Percentiles rank a stretch among this genome's conserved stretches.
phyloP scores from a whole-genome alignment of 1,140 invertebrate genomes.

The Drosophila kurseongensis region DNA sequence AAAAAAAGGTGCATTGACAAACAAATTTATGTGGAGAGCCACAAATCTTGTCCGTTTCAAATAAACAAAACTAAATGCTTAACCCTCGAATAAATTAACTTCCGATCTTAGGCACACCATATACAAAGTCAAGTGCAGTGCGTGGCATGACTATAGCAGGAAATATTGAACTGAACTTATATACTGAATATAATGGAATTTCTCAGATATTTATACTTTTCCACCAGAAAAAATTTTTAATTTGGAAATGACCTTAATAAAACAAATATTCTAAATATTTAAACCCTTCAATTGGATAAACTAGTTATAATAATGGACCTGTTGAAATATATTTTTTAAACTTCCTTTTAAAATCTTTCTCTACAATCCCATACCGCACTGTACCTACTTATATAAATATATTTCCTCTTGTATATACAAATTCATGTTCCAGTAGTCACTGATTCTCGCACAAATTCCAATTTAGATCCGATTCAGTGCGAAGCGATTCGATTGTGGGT shows the following conservation, averaged over 20 bases:
- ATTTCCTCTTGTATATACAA: constrained; percentile 51
- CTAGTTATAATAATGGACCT: too few species aligned
- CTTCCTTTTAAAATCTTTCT: neutral
- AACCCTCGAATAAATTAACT: constrained; percentile 73
- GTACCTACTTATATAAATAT: constrained; percentile 49
- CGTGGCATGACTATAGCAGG: constrained; percentile 6
- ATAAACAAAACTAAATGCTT: constrained; percentile 74
- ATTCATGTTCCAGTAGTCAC: constrained; percentile 63
- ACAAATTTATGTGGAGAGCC: constrained; percentile 73
- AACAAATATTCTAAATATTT: too few species aligned
- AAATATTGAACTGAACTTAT: too few species aligned
- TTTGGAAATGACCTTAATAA: too few species aligned
- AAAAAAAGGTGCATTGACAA: constrained; percentile 64
- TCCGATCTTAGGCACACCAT: constrained; percentile 44
- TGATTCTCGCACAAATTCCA: constrained; percentile 12
- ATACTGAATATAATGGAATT: too few species aligned
- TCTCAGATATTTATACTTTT: too few species aligned
- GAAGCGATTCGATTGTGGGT: constrained; percentile 38
- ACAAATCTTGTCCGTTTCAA: constrained; percentile 71
- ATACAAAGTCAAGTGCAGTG: constrained; percentile 21
- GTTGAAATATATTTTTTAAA: too few species aligned
- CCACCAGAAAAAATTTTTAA: too few species aligned
- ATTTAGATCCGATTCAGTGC: constrained; percentile 1
- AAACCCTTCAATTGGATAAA: too few species aligned
- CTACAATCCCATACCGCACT: constrained; percentile 1